A percentile compares a stretch with the other conserved stretches of the same genome.
These are phyloP conservation scores for Nerophis lumbriciformis DNA, from an alignment of 2,113 vertebrate species.

Conservation along the genomic window DNA sequence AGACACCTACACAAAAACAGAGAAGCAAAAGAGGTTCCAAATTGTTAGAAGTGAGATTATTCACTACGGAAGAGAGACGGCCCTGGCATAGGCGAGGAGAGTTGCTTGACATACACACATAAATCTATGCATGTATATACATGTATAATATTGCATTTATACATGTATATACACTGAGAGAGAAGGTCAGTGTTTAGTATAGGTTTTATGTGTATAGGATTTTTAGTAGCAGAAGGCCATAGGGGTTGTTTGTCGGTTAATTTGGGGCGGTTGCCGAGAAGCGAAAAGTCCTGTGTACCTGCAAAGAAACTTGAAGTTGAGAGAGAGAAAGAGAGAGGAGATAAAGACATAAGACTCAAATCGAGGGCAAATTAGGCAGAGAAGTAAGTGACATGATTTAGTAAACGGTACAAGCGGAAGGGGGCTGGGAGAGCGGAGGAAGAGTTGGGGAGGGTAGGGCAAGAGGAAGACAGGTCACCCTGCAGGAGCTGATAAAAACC, in stretches of 20 bases:
- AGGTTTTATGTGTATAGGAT: slow-evolving; percentile 65
- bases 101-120: slow-evolving; percentile 76
- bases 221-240: slow-evolving; percentile 63
- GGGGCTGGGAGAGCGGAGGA: slow-evolving; percentile 55
- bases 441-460: slow-evolving; percentile 50
- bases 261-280: slow-evolving; percentile 64
- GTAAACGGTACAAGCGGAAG: slow-evolving; percentile 56
- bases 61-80: slow-evolving; percentile 74
- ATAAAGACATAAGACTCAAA: slow-evolving; percentile 75
- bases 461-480: slow-evolving; percentile 65
- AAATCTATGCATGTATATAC: slow-evolving; percentile 73
- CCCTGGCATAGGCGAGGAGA: slow-evolving; percentile 83
- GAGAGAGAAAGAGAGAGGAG: slow-evolving; percentile 68
- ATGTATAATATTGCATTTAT: slow-evolving; percentile 77
- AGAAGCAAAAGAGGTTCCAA: slow-evolving; percentile 96
- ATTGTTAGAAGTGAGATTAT: slow-evolving; percentile 90
- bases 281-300: slow-evolving; percentile 92
- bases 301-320: slow-evolving; percentile 91
- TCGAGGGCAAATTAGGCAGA: slow-evolving; percentile 69
- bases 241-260: slow-evolving; percentile 65
- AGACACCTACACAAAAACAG: slow-evolving; percentile 99
- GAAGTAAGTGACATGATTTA: slow-evolving; percentile 63
- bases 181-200: slow-evolving; percentile 74
- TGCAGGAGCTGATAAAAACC: slow-evolving; percentile 75
- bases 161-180: slow-evolving; percentile 76